Base-by-base conservation (phyloP, 2,797 vertebrate species). In the Lagodon rhomboides region DNA sequence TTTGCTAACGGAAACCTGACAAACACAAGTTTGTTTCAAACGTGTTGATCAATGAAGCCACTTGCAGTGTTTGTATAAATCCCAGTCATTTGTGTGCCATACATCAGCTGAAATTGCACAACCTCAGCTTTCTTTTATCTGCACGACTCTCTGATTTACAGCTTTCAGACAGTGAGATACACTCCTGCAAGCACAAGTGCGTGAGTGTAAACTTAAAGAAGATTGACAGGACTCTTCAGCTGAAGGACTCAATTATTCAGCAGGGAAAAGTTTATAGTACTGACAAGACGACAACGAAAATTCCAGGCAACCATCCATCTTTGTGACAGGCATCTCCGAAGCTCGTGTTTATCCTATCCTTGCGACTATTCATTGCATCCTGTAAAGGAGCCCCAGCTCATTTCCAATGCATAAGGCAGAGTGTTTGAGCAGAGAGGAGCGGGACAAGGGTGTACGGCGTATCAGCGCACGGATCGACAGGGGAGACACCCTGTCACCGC, bases 401-500 rank as follows among this genome's bases (percentile, higher is more conserved):
- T 94, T 92, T 89, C 78, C 85, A 83, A 94, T 91, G 83, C 87
- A 51, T 47, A 16, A 75, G 72, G 68, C 81, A 70, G 76, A 72
- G 64, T 34, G 59, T 67, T 65, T 67, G 81, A 86, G 73, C 65
- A 54, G 68, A 85, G 80, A 10, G 0, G 53, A 77, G 77, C 13
- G 53, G 87, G 81, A 91, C 83, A 80, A 72, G 86, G 83, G 83
- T 83, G 87, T 84, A 65, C 79, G 68, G 72, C 56, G 56, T 81
- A 87, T 91, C 83, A 77, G 77, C 2, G 59, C n/a, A 38, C 15
- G 50, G 91, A 93, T 88, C 56, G 87, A 91, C 86, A 88, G 84
- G 80, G 80, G 87, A 79, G 84, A 91, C 86, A 84, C 89, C 70
- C 90, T 94, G 93, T 94, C 95, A 94, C 75, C 30, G 59, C 64